These are phyloP conservation scores for Agriopis marginaria DNA, from an alignment of 2,888 invertebrate species.

Conservation along the genomic window DNA sequence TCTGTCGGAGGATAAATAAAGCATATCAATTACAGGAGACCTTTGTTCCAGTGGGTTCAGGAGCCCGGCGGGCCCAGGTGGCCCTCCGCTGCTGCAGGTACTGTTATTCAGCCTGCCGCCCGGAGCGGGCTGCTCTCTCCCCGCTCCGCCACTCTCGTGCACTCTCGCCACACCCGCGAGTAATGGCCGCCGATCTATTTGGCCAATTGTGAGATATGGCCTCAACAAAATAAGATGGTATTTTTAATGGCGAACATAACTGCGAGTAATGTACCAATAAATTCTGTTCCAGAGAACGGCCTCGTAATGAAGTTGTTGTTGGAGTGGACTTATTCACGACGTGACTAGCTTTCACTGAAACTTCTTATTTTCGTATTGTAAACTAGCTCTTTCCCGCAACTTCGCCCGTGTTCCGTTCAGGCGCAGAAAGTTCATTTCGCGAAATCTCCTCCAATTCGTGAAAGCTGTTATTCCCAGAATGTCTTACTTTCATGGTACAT, in stretches of 20 bases:
- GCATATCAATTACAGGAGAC: constrained; percentile 52
- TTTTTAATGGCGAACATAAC: constrained; percentile 68
- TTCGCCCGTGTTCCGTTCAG: no score
- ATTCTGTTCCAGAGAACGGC: constrained; percentile 53
- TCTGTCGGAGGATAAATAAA: constrained; percentile 58
- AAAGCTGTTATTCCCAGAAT: no score
- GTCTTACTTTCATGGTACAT: no score
- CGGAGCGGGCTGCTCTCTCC: not conserved
- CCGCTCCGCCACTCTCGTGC: not conserved
- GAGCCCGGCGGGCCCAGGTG: no score
- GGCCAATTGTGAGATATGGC: constrained; percentile 66
- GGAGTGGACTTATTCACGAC: constrained; percentile 30
- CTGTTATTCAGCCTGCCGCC: not conserved
- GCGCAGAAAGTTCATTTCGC: no score
- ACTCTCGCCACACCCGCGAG: constrained; percentile 15
- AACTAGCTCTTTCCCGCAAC: not conserved
- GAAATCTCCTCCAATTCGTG: no score
- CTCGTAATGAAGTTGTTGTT: constrained; percentile 56
- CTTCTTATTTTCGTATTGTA: not conserved
- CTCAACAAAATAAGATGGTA: constrained; percentile 67
- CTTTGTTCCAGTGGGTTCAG: constrained; percentile 44
- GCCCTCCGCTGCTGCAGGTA: constrained; percentile 40
- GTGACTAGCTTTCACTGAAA: not conserved
- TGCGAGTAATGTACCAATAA: constrained; percentile 60
- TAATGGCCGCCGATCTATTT: constrained; percentile 67